Evolutionary conservation across 2,797 vertebrate genomes (phyloP), one percentile per base, ranked within the genome.

Genomic region (Antrozous pallidus): DNA sequence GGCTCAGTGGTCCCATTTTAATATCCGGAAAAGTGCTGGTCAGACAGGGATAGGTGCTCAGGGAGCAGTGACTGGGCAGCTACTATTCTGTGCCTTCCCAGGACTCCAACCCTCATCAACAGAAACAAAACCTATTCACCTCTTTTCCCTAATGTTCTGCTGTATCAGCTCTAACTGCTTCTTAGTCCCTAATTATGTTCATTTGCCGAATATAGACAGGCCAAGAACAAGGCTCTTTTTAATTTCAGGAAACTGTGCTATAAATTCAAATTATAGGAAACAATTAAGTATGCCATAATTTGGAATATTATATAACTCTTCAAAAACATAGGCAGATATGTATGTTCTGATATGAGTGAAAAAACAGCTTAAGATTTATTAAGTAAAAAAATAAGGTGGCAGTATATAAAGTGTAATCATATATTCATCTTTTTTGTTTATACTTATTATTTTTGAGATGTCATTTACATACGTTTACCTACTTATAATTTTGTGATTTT

Each of bases 251-350:
- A 90, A 94, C 33, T 88, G 2, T 45, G 40, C 87, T 42, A 31
- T 54, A 86, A 86, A 82, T 47, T 87, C 45, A 80, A 89, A 67
- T 85, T 45, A 71, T 1, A 90, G 20, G 28, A 95, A 94, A 70
- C 9, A 45, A 79, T 49, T 20, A 73, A 58, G 56, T 74, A 14
- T 65, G n/a, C 45, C 28, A 65, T 71, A 42, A 86, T 88, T 83
- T 92, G 26, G 8, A 61, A 73, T 82, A 36, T n/a, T 77, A 28
- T 5, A 36, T 33, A 93, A 63, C 10, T 36, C 45, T 38, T 80
- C 69, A 20, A 82, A 94, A 93, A 54, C 36, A 69, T 58, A 36
- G 36, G 69, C 36, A 81, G 49, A 16, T 90, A 81, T 65, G 8
- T n/a, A 33, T 56, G 4, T 88, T 54, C 54, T 89, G 54, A 45